Base-by-base conservation (phyloP, 2,797 vertebrate species). In the Oryzias dopingdopingensis region DNA sequence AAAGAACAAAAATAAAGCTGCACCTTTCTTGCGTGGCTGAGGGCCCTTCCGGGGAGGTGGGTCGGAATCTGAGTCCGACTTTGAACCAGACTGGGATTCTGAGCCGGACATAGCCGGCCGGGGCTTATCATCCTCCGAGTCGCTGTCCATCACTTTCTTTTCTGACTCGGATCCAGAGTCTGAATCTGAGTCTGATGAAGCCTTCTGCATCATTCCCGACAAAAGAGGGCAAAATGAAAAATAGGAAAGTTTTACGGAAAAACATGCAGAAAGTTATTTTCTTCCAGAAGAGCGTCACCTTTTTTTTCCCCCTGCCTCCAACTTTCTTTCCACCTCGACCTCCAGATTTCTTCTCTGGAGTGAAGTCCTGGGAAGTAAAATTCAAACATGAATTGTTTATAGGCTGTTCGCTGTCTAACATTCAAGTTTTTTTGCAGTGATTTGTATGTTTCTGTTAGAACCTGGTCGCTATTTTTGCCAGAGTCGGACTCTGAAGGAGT, bases 381-480 rank as follows among this genome's bases (percentile, higher is more conserved):
- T 5, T 63, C 23, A 18, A 16, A 65, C 15, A 23, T 49, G 61
- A 14, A 15, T 20, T 6, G 16, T n/a, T 55, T 7, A 0, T 4
- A 22, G 4, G 4, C 16, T 5, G 4, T 59, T 59, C 7, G 10
- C 17, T 58, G 44, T 56, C 5, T 37, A 52, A 42, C n/a, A 41
- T 2, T 3, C 12, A 14, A 14, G 57, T 42, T 1, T 26, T 0
- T 49, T 37, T 10, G 8, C 7, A 32, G 4, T 37, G 32, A 1
- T 37, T 12, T 12, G 0, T 12, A 8, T 13, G 12, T 54, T 13
- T 22, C n/a, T 46, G 23, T 44, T 32, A 68, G 68, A 48, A 96
- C 96, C 93, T 98, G 96, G 85, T 98, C 96, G 3, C 96, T 98
- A 86, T 96, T 96, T 80, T 98, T 98, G 54, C 93, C 95, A 0